phyloP scores from a whole-genome alignment of 1,140 invertebrate genomes.

The Anoplophora glabripennis region DNA sequence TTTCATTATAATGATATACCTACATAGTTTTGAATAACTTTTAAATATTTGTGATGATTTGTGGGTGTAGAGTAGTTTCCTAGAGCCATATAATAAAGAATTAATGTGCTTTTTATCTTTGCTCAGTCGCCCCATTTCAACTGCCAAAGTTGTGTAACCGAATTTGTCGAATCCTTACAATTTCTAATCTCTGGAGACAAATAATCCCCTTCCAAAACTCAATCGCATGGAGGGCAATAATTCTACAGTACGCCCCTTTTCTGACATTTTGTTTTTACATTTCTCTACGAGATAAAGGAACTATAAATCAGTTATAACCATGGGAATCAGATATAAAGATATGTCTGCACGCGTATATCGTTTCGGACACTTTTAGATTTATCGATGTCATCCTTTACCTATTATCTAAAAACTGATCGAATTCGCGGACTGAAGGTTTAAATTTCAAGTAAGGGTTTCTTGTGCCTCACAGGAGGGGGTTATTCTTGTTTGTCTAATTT shows the following conservation, averaged over 20 bases:
- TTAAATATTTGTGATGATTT: neutral
- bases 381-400: slow-evolving; percentile 13
- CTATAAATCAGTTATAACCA: slow-evolving; percentile 19
- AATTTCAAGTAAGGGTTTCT: slow-evolving; percentile 8
- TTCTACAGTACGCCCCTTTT: slow-evolving; percentile 8
- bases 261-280: slow-evolving; percentile 19
- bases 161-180: slow-evolving; percentile 19
- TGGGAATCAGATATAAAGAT: slow-evolving; percentile 16
- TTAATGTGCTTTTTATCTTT: too few species aligned
- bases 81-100: too few species aligned
- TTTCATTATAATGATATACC: too few species aligned
- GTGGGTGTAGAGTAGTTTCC: neutral
- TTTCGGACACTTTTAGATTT: slow-evolving; percentile 8
- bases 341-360: slow-evolving; percentile 9
- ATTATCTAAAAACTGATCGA: slow-evolving; percentile 5
- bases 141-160: slow-evolving; percentile 11
- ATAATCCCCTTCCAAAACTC: slow-evolving; percentile 6
- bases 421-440: slow-evolving; percentile 8
- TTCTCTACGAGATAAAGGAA: slow-evolving; percentile 16
- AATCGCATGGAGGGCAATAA: slow-evolving; percentile 12
- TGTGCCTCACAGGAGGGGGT: slow-evolving; percentile 11
- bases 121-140: slow-evolving; percentile 3
- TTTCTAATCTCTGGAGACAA: slow-evolving; percentile 19
- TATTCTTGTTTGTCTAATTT: slow-evolving; percentile 9
- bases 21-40: neutral